These are phyloP conservation scores for Lagorchestes hirsutus DNA, from an alignment of 2,797 vertebrate genomes.

Conservation along the genomic window DNA sequence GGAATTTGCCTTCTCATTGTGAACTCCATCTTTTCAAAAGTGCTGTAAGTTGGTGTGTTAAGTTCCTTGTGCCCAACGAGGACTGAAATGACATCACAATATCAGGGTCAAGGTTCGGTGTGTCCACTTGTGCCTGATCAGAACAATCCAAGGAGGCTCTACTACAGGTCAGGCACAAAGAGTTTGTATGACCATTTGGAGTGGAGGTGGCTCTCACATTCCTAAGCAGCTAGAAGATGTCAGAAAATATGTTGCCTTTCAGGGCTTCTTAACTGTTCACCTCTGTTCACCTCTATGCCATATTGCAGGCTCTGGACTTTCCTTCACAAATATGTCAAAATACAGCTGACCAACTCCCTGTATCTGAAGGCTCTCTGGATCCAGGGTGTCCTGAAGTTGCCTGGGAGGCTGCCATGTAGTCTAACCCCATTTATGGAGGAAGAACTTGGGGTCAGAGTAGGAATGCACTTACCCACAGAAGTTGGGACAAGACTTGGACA, in stretches of 20 bases:
- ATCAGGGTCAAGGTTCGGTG: neutral
- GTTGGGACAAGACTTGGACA: fast-evolving
- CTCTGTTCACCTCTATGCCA: neutral
- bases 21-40: neutral
- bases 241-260: neutral
- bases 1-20: neutral
- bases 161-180: neutral
- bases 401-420: neutral
- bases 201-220: neutral
- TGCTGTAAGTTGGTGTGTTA: neutral
- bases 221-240: neutral
- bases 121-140: no score
- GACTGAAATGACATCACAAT: neutral
- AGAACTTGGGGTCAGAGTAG: neutral
- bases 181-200: neutral
- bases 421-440: neutral
- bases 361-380: neutral
- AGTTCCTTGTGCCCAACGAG: neutral
- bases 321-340: neutral
- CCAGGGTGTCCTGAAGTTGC: neutral
- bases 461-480: neutral
- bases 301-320: neutral
- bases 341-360: neutral
- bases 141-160: neutral
- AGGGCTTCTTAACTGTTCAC: neutral